Base-by-base conservation (phyloP, 2,888 invertebrate species). In the Hipparchia semele region DNA sequence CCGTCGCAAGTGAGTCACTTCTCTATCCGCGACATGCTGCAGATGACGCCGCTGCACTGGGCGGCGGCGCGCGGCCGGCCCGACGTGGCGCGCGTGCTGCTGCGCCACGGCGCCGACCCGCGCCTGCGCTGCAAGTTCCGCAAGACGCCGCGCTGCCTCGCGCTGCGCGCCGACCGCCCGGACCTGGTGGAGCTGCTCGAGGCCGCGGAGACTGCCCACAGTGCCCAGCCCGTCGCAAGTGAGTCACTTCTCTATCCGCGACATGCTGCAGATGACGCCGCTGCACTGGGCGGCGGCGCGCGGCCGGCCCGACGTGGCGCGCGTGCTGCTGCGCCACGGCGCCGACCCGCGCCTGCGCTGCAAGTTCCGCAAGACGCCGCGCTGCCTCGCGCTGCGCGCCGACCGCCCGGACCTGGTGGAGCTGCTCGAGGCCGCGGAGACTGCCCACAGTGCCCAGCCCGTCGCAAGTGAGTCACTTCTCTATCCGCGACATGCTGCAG, bases 11-110 rank as follows among this genome's bases (percentile, higher is more conserved):
- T 23, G 23, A 23, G 23, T 23, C 23, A 23, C 23, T 23, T 23
- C 23, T 23, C 23, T 23, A 23, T 23, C 23, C 77, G 80, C 75
- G 92, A 93, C 88, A 86, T 92, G 90, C 85, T 92, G 81, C 86
- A 84, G 80, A 92, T 92, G 98, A 98, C 98, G 60, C 98, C 99
- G 59, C 94, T 99, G 73, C 99, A 99, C 92, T 99, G 99, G 99
- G 98, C 99, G 6, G 97, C 97, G 59, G 97, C 98, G 90, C 96
- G 97, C 81, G 96, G 96, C 0, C 97, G 98, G 90, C 87, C 94
- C 56, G 80, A 13, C 9, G 83, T 78, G 65, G 97, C 96, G 61
- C 94, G 95, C 70, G 86, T 95, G 76, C 93, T 99, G 77, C 87
- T 99, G 67, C 95, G 95, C 73, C 93, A 95, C 82, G 97, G 98